A percentile compares a stretch with the other conserved stretches of the same genome.
phyloP scores from a whole-genome alignment of 2,113 vertebrate species.

The Spilogale gracilis region DNA sequence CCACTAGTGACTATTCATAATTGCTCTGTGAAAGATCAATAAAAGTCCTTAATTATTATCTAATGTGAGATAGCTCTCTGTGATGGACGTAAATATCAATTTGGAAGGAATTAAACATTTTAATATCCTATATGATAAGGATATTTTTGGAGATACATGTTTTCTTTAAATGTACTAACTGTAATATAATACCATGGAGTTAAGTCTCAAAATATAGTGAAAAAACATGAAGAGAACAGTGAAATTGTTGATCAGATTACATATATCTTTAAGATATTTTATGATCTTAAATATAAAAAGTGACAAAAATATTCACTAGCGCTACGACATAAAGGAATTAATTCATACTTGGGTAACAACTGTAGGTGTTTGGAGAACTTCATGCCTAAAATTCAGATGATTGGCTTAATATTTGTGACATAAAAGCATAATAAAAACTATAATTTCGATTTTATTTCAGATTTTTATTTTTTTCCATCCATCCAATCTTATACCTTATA shows the following conservation, averaged over 20 bases:
- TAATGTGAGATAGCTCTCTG: slow-evolving; percentile 27
- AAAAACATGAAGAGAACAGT: not conserved
- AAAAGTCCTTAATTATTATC: slow-evolving; percentile 45
- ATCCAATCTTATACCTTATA: not conserved
- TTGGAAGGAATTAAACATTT: slow-evolving; percentile 38
- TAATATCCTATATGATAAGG: not conserved
- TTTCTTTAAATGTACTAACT: not conserved
- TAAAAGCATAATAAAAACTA: not conserved
- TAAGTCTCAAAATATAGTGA: slow-evolving; percentile 9
- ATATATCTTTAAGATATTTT: not conserved
- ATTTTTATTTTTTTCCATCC: not conserved
- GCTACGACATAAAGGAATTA: not conserved
- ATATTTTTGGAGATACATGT: not conserved
- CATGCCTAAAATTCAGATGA: not conserved
- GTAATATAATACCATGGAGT: not conserved
- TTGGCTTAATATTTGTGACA: not conserved
- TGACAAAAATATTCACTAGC: not conserved
- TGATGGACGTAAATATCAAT: slow-evolving; percentile 30
- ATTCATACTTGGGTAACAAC: not conserved
- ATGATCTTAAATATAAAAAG: slow-evolving; percentile 24
- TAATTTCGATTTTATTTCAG: not conserved
- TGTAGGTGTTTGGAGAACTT: not conserved
- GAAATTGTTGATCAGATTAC: not conserved
- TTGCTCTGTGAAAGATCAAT: slow-evolving; percentile 58
- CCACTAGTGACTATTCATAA: not conserved